Evolutionary conservation across 2,113 vertebrate species (phyloP).

Genomic region (Castor canadensis): DNA sequence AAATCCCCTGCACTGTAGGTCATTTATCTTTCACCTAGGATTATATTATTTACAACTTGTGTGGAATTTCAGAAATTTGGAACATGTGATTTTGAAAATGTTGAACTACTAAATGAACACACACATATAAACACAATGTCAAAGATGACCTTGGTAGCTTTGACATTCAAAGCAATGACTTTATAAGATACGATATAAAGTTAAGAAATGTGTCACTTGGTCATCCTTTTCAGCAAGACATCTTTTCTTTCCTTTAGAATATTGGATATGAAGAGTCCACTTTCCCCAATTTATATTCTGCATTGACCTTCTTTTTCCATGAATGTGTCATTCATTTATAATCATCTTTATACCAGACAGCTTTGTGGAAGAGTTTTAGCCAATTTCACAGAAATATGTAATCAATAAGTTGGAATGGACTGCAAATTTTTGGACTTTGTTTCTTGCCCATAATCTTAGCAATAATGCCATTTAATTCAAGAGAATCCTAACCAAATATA

Average conservation of each 20-base stretch:
- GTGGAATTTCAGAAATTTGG: background rate
- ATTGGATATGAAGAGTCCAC: background rate
- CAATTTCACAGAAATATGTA: conserved; percentile 38
- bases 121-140: background rate
- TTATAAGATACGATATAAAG: background rate
- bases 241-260: background rate
- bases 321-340: background rate
- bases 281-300: background rate
- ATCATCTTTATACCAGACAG: background rate
- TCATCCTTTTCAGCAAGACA: background rate
- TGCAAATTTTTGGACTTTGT: background rate
- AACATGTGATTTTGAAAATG: background rate
- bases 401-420: background rate
- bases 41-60: background rate
- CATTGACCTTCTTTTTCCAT: background rate
- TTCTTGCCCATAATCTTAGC: background rate
- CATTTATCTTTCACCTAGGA: background rate
- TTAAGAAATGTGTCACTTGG: background rate
- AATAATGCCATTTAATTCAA: conserved; percentile 30
- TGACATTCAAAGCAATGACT: conserved; percentile 16
- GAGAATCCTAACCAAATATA: background rate
- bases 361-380: background rate
- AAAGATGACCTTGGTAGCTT: conserved; percentile 19
- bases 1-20: background rate
- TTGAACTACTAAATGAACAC: background rate